These are phyloP conservation scores for Charanyca ferruginea DNA, from an alignment of 2,888 invertebrate genomes.

Conservation along the genomic window DNA sequence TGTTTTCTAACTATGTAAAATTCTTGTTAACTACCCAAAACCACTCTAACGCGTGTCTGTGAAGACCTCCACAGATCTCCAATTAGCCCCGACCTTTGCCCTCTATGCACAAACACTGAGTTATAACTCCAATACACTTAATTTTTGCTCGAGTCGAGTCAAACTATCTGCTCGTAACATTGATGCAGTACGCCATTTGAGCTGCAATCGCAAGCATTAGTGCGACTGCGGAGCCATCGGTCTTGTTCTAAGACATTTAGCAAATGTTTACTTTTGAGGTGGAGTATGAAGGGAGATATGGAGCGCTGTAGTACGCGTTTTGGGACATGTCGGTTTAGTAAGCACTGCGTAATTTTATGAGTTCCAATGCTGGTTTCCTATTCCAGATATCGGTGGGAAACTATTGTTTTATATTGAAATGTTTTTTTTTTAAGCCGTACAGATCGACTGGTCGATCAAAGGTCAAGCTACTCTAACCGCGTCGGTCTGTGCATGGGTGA, in stretches of 20 bases:
- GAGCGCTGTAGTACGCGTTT: slow-evolving; percentile 30
- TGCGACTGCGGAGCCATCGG: slow-evolving; percentile 33
- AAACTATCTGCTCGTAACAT: slow-evolving; percentile 58
- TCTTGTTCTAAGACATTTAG: slow-evolving; percentile 52
- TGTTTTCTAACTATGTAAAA: not conserved
- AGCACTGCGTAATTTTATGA: too few relatives aligned
- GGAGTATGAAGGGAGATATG: slow-evolving; percentile 11
- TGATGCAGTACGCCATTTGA: slow-evolving; percentile 62
- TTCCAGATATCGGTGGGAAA: too few relatives aligned
- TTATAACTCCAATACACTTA: slow-evolving; percentile 52
- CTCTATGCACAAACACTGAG: slow-evolving; percentile 18
- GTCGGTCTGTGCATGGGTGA: too few relatives aligned
- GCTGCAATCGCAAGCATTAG: slow-evolving; percentile 63
- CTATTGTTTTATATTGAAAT: too few relatives aligned
- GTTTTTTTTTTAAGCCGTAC: too few relatives aligned
- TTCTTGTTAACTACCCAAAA: not conserved
- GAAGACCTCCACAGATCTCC: slow-evolving; percentile 16
- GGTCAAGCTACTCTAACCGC: too few relatives aligned
- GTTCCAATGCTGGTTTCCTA: too few relatives aligned
- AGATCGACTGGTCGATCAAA: too few relatives aligned
- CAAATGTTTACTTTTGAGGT: slow-evolving; percentile 48
- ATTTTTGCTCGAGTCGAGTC: slow-evolving; percentile 56
- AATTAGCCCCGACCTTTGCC: slow-evolving; percentile 31
- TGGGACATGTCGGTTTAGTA: too few relatives aligned
- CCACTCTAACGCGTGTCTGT: slow-evolving; percentile 3